Evolutionary conservation across 2,113 vertebrate species (phyloP).

Genomic region (Glareola pratincola): DNA sequence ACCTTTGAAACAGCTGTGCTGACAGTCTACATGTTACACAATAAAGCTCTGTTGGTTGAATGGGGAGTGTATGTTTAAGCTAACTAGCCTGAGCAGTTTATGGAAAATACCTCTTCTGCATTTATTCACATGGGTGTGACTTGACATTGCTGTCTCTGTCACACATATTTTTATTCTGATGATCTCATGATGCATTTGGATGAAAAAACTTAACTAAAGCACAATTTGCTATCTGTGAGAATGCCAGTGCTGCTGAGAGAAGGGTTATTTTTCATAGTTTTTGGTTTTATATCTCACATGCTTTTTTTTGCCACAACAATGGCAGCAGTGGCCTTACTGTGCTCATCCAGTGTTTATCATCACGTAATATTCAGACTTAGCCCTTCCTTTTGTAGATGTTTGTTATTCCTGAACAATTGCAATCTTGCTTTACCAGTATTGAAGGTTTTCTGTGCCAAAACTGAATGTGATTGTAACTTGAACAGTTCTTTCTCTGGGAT

Average conservation of each 20-base stretch:
- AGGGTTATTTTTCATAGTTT: not conserved
- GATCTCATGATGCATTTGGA: not conserved
- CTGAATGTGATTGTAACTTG: not conserved
- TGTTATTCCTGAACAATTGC: not conserved
- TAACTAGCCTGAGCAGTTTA: not conserved
- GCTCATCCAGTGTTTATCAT: not conserved
- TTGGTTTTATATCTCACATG: not conserved
- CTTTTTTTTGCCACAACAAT: not conserved
- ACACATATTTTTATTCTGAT: not conserved
- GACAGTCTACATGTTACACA: not conserved
- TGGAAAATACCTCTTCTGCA: not conserved
- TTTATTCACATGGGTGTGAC: not conserved
- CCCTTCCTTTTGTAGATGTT: constrained; percentile 10
- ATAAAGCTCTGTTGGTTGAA: not conserved
- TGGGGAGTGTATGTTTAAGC: not conserved
- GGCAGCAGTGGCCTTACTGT: not conserved
- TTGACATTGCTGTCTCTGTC: rapidly evolving
- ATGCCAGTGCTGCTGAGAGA: not conserved
- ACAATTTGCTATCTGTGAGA: not conserved
- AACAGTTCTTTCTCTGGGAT: not conserved
- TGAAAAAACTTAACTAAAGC: not conserved
- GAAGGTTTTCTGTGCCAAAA: not conserved
- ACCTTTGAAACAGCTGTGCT: not conserved
- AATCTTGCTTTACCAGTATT: not conserved
- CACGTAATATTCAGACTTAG: not conserved